A percentile compares a stretch with the other conserved stretches of the same genome.
Conservation (phyloP, 2,888 invertebrate species). For the Antheraea assamensis region DNA sequence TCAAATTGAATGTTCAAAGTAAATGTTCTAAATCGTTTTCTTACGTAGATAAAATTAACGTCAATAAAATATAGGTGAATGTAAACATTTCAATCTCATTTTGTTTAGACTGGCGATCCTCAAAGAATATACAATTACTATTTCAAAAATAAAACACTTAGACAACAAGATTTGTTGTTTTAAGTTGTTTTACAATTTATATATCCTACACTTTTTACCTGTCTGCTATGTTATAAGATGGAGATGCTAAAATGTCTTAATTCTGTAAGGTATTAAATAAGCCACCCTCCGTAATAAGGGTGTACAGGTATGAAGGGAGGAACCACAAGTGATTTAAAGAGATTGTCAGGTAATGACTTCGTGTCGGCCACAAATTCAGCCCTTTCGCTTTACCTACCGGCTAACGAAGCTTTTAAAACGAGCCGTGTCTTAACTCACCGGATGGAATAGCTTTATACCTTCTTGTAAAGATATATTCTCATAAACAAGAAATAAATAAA, state of each 20-base stretch:
- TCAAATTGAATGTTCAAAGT: constrained; percentile 41
- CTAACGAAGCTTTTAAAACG: constrained; percentile 48
- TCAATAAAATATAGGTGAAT: constrained; percentile 22
- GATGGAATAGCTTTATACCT: constrained; percentile 23
- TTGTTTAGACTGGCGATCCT: constrained; percentile 23
- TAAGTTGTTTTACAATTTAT: constrained; percentile 23
- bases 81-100: constrained; percentile 24
- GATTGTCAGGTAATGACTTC: constrained; percentile 75
- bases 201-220: constrained; percentile 19
- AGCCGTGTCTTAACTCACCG: constrained; percentile 32
- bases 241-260: constrained; percentile 66
- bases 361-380: constrained; percentile 70
- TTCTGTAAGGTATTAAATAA: constrained; percentile 48
- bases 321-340: constrained; percentile 78
- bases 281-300: constrained; percentile 71
- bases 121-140: constrained; percentile 23
- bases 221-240: constrained; percentile 15
- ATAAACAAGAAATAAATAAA: not conserved
- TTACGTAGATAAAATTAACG: constrained; percentile 23
- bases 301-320: constrained; percentile 57
- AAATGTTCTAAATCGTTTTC: constrained; percentile 33
- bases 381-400: constrained; percentile 58
- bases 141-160: constrained; percentile 23
- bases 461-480: not conserved
- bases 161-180: constrained; percentile 22